phyloP scores from a whole-genome alignment of 1,140 invertebrate species.

The Ips typographus region DNA sequence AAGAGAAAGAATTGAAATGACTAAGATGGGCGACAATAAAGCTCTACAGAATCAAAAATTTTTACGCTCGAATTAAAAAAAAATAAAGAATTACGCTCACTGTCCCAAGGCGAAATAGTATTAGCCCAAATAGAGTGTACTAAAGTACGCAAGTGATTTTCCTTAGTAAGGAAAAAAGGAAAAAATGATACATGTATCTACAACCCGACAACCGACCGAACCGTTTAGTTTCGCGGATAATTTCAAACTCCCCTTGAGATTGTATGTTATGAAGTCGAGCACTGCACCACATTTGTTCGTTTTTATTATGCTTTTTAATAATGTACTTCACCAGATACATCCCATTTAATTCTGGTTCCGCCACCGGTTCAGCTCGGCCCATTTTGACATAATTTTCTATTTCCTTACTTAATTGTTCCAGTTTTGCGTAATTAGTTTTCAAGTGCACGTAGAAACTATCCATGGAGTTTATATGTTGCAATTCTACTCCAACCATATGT shows the following conservation, averaged over 20 bases:
- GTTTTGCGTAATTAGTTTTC: constrained; percentile 20
- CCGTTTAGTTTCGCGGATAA: no score
- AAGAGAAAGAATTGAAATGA: no score
- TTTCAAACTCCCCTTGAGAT: constrained; percentile 12
- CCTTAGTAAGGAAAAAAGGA: no score
- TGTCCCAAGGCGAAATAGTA: no score
- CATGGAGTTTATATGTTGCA: constrained; percentile 33
- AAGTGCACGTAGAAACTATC: constrained; percentile 36
- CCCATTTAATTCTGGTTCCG: constrained; percentile 23
- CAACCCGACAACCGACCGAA: no score
- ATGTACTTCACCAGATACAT: constrained; percentile 35
- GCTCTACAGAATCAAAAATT: no score
- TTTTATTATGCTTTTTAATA: constrained; percentile 16
- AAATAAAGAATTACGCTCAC: no score
- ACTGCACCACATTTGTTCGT: constrained; percentile 36
- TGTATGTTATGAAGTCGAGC: constrained; percentile 32
- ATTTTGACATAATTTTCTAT: constrained; percentile 37
- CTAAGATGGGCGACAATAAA: no score
- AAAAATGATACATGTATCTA: no score
- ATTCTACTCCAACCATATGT: constrained; percentile 21
- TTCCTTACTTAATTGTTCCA: constrained; percentile 29
- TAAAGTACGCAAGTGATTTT: no score
- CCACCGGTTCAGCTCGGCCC: constrained; percentile 24
- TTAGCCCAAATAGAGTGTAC: no score
- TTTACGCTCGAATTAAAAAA: no score